Evolutionary conservation across 2,797 vertebrate species (phyloP).

Genomic region (Pristis pectinata): DNA sequence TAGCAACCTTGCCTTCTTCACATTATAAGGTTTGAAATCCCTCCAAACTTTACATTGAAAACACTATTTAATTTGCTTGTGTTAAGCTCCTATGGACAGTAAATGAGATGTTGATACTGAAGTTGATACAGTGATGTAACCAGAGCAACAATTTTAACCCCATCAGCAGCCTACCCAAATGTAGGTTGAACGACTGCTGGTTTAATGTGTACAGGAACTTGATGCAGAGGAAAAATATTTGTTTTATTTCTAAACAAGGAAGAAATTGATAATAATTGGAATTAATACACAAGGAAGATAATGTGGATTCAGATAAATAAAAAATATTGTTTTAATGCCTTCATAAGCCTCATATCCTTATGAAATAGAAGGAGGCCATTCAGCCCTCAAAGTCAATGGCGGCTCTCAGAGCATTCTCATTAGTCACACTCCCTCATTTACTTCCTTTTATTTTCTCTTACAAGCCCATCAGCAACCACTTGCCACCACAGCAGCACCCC

Average conservation of each 20-base stretch:
- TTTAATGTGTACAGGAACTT: not conserved
- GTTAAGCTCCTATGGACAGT: not conserved
- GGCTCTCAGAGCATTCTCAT: too few relatives aligned
- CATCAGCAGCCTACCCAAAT: not conserved
- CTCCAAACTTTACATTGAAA: not conserved
- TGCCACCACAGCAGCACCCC: too few relatives aligned
- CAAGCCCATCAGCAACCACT: too few relatives aligned
- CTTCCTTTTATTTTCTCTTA: too few relatives aligned
- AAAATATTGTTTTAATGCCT: not conserved
- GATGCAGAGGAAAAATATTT: not conserved
- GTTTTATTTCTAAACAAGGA: not conserved
- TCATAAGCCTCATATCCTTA: too few relatives aligned
- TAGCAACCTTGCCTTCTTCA: not conserved
- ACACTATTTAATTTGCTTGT: not conserved
- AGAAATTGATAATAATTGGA: not conserved
- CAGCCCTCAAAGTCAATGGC: too few relatives aligned
- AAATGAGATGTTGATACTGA: not conserved
- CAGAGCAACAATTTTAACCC: not conserved
- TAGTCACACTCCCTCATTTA: too few relatives aligned
- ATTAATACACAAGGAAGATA: not conserved
- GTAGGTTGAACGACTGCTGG: not conserved
- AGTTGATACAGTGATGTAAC: not conserved
- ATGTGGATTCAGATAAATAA: not conserved
- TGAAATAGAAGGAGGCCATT: too few relatives aligned
- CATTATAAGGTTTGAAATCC: not conserved